Base-by-base conservation (phyloP, 2,797 vertebrate genomes). In the Hipposideros larvatus region DNA sequence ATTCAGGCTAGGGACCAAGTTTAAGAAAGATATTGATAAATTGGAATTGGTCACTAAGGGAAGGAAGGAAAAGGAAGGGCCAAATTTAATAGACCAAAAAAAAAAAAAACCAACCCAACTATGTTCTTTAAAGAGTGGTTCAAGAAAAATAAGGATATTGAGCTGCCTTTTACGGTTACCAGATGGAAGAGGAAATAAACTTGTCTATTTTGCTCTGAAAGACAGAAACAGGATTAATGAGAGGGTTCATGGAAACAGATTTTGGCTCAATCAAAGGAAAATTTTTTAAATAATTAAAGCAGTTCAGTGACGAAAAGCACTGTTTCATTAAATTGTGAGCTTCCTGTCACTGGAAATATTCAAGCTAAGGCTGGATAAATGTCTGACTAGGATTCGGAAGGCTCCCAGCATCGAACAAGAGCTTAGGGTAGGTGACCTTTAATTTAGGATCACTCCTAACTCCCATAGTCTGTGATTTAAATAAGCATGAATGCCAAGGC, bases 181-280 rank as follows among this genome's bases (percentile, higher is more conserved):
- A 22, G 46, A 53, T 68, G 41, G 59, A 87, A 80, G 57, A 78
- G 43, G 22, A 88, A 31, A 31, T 82, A 68, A 87, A 55, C 5
- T 48, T 77, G 83, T 78, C 82, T 90, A 15, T 63, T 94, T 95
- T 92, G 34, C 63, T 94, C 79, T 77, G 57, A 82, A 91, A 93
- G 48, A 21, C 48, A 75, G 41, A 82, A 83, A 91, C 80, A 55
- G 22, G 59, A 85, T 97, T 87, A 92, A 68, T 82, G 80, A 80
- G 90, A 92, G 34, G 41, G 68, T 63, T 87, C 15, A 18, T 85
- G 90, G 71, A 90, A 96, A 95, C 51, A 75, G 71, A 94, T 74
- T 93, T 90, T 95, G 92, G 90, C 95, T 92, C 22, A 11, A n/a
- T 43, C 77, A 31, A 95, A 91, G 95, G 96, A 71, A 93, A 91